Conservation (phyloP, 2,113 vertebrate species). For the Camelus dromedarius region DNA sequence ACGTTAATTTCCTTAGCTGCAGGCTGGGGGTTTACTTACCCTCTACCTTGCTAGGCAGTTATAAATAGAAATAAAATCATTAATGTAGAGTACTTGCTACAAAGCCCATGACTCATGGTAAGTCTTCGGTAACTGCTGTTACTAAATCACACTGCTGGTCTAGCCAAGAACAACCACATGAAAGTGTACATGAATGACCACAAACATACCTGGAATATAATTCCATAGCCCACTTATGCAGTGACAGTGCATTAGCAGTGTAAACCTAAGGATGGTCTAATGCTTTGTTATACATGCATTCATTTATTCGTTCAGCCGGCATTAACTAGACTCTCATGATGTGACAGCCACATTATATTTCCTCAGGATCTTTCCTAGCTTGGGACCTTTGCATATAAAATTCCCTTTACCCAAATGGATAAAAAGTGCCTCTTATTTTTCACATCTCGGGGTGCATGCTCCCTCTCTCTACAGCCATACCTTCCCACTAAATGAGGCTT, state of each 20-base stretch:
- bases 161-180: background rate
- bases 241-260: background rate
- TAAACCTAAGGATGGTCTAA: background rate
- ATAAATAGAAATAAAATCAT: background rate
- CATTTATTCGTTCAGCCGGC: background rate
- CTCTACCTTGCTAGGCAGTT: background rate
- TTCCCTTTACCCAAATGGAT: background rate
- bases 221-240: background rate
- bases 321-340: background rate
- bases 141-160: background rate
- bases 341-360: background rate
- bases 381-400: background rate
- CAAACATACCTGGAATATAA: background rate
- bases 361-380: background rate
- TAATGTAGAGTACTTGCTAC: background rate
- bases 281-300: background rate
- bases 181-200: background rate
- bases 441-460: background rate
- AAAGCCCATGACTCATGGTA: background rate
- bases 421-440: background rate
- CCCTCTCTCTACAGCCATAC: background rate
- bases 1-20: background rate
- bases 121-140: slow-evolving; percentile 1
- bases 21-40: background rate
- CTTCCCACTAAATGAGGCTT: background rate